These are phyloP conservation scores for Corythornis leucogaster DNA, from an alignment of 2,797 vertebrate genomes.

Conservation along the genomic window DNA sequence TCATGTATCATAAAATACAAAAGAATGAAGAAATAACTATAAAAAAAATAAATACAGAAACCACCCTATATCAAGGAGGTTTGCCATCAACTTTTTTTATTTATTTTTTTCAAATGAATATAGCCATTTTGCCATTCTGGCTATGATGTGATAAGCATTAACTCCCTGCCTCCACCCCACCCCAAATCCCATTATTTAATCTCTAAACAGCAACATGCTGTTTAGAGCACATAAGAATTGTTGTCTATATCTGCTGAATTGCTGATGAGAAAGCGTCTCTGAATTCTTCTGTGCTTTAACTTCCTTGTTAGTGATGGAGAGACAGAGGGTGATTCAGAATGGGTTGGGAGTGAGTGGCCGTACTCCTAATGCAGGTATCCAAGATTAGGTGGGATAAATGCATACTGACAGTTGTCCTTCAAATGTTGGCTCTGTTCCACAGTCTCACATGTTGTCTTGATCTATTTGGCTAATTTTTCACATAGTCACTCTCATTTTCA, in stretches of 20 bases:
- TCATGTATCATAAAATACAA: not conserved
- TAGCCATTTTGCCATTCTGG: not conserved
- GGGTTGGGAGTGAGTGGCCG: not conserved
- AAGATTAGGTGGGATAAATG: not conserved
- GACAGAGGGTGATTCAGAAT: not conserved
- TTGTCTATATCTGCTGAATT: not conserved
- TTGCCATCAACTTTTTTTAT: not conserved
- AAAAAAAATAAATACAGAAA: not conserved
- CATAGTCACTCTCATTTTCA: not conserved
- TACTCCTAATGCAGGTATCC: not conserved
- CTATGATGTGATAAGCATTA: not conserved
- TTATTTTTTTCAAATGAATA: not conserved
- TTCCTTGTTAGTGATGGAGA: not conserved
- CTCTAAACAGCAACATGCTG: rapidly evolving
- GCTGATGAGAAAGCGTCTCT: not conserved
- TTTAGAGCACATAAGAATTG: not conserved
- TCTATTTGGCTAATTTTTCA: not conserved
- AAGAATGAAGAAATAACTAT: not conserved
- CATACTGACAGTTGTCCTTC: not conserved
- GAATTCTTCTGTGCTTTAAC: not conserved
- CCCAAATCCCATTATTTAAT: not conserved
- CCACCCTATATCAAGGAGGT: not conserved
- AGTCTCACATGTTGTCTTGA: not conserved
- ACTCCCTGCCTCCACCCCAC: not conserved
- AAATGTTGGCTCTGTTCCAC: not conserved